Base-by-base conservation (phyloP, 2,888 invertebrate species). In the Stenurella melanura region DNA sequence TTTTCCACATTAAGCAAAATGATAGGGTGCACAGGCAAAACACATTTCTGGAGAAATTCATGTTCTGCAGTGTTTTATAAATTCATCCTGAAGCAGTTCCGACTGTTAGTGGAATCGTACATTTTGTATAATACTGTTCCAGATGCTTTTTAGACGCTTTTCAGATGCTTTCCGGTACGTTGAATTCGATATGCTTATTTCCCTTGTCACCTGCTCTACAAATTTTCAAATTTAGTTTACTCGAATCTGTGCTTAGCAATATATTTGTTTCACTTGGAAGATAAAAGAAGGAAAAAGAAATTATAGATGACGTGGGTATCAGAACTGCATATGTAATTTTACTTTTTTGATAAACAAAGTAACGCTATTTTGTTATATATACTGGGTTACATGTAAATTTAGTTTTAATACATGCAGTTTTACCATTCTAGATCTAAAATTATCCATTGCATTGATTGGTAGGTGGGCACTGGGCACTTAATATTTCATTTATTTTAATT, bases 141-240 rank as follows among this genome's bases (percentile, higher is more conserved):
- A 17, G 38, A 30, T 18, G 67, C 73, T 21, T 42, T 67, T 66
- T 42, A 54, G 57, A 38, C 7, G 63, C 60, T 42, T 73, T 56
- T 56, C 73, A 67, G 56, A 21, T 12, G 34, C 38, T 67, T 74
- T 58, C 34, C 73, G 42, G 57, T 42, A 57, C 67, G 73, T 38
- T 67, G 66, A 6, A 66, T 57, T 58, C 73, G 73, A 67, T 67
- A 67, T 67, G 73, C 58, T 67, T 67, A 66, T 67, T 74, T 66
- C 73, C 67, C 34, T n/a, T 67, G 73, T 74, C 73, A 74, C 73
- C 67, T 67, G 66, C 72, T 72, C 63, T n/a, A n/a, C 21, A 72
- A 58, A 38, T 19, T 60, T 56, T 42, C 21, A 34, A 42, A 70
- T 70, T 70, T 70, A 70, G 21, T 12, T 58, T 58, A 15, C 19